Base-by-base conservation (phyloP, 2,113 vertebrate genomes). In the Caranx ignobilis region DNA sequence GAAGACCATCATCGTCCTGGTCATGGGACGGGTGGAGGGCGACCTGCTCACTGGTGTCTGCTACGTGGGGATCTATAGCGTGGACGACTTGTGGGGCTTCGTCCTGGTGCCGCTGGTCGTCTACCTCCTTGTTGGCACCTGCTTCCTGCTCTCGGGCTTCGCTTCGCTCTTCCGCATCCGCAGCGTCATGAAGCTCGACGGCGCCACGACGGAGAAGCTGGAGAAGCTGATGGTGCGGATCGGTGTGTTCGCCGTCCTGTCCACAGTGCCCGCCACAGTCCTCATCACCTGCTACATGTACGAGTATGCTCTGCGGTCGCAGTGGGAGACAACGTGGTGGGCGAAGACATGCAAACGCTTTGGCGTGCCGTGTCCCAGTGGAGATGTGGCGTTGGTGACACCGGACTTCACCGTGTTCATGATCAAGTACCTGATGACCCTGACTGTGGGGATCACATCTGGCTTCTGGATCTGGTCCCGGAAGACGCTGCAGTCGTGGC, bases 391-490 rank as follows among this genome's bases (percentile, higher is more conserved):
- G 1, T 96, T 95, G 10, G 93, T 95, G 95, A 96, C 95, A 8
- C 97, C 97, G 0, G 96, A 97, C 94, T 97, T 98, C 92, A 97
- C 96, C 0, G 95, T 98, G 76, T 98, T 98, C 89, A 96, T 98
- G 96, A 97, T 98, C 92, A 98, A 98, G 91, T 97, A 98, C 88
- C 94, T 97, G 85, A 98, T 98, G 97, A 98, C 96, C 91, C 96
- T 99, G 96, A 97, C 97, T 10, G 96, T 96, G 19, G 97, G 97
- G 8, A 96, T 99, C 93, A 97, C 96, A 0, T 97, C 97, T 0
- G 96, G 97, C 54, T 97, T 98, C 87, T 98, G 97, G 97, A 96
- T 99, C 94, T 99, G 97, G 96, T 98, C 97, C 0, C 95, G 96
- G 79, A 98, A 98, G 90, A 99, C 97, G 32, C 94, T 97, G 65